phyloP scores from a whole-genome alignment of 2,888 invertebrate genomes.

The Aleiodes alternator region DNA sequence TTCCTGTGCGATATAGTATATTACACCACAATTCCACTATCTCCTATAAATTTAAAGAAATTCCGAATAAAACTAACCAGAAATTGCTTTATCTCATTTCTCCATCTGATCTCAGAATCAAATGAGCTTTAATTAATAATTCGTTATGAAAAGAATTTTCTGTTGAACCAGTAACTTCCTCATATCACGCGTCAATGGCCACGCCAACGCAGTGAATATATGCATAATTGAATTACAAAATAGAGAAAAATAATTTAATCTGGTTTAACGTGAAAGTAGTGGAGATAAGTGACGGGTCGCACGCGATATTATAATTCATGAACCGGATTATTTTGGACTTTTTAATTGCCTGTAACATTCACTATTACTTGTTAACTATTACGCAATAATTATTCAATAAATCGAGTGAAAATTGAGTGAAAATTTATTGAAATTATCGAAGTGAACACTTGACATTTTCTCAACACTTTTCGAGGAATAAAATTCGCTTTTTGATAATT shows the following conservation, averaged over 20 bases:
- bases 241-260: constrained; percentile 9
- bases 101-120: too few species aligned
- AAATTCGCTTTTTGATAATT: neutral
- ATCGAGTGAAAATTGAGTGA: neutral
- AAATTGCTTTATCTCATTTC: neutral
- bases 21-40: too few species aligned
- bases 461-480: too few species aligned
- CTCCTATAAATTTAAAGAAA: too few species aligned
- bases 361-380: neutral
- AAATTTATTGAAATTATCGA: constrained; percentile 2
- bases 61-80: constrained; percentile 4
- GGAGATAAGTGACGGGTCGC: constrained; percentile 27
- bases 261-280: constrained; percentile 30
- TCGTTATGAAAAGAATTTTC: constrained; percentile 14
- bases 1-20: too few species aligned
- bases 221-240: neutral
- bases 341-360: constrained; percentile 21
- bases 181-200: constrained; percentile 50
- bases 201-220: constrained; percentile 32
- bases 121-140: constrained; percentile 7
- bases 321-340: neutral
- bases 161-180: constrained; percentile 48
- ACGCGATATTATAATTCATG: constrained; percentile 29
- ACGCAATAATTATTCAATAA: constrained; percentile 4
- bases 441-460: neutral